Base-by-base conservation (phyloP, 2,888 invertebrate species). In the Ferrisia virgata region DNA sequence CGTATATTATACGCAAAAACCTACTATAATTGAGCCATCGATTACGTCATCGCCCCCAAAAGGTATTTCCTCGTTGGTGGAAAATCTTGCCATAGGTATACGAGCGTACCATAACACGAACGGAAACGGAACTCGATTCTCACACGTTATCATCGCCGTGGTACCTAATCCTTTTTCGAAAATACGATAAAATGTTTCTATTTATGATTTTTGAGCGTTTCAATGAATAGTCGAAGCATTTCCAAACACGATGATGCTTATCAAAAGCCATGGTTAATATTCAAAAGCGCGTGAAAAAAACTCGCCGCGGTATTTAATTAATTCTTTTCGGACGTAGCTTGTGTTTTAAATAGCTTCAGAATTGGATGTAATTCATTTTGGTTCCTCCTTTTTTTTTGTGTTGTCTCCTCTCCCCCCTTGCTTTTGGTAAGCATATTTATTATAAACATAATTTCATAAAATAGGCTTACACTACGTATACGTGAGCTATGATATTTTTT, bases 321-420 rank as follows among this genome's bases (percentile, higher is more conserved):
- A 72, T 72, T 72, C 58, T 28, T 72, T 33, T 33, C 36, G 72
- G 33, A 72, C 72, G 72, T 72, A 72, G 72, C 72, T 36, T 72
- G 72, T 72, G 72, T 72, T 72, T 72, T 72, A 72, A 72, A 72
- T 72, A 72, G 72, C 72, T 64, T 22, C 72, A 31, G 72, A 72
- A 72, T 72, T 33, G 33, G 72, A n/a, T 72, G 72, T 72, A 72
- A 72, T 72, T 72, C 72, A 72, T 72, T 72, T 64, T 25, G 28
- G 58, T 64, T 64, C n/a, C n/a, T n/a, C n/a, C n/a, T n/a, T n/a
- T 25, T 64, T 64, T 64, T 64, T 64, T 64, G 11, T 69, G 31
- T 72, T 33, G 31, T n/a, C 36, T 5, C 28, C 8, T 72, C 33
- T 2, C 33, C n/a, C 4, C 33, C 36, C 1, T 33, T 72, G 13